A percentile compares a stretch with the other conserved stretches of the same genome.
These are phyloP conservation scores for Rotaria sp. DNA, from an alignment of 2,888 invertebrate species.

Conservation along the genomic window DNA sequence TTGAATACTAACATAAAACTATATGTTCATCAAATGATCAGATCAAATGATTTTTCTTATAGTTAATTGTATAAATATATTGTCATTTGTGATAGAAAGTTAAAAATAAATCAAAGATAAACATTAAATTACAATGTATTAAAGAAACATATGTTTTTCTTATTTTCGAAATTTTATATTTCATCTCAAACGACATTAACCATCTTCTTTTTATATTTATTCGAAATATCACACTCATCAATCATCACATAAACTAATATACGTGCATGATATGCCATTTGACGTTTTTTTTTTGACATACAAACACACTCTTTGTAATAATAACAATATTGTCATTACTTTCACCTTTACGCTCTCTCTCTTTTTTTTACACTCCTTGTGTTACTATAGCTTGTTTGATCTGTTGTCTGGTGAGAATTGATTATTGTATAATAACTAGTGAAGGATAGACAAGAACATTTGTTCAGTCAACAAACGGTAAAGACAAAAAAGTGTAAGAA, in stretches of 20 bases:
- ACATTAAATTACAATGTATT: background rate
- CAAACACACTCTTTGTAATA: background rate
- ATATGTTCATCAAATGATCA: background rate
- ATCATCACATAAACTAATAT: background rate
- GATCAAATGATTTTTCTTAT: background rate
- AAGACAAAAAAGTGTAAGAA: background rate
- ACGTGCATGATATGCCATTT: background rate
- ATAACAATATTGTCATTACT: constrained; percentile 4
- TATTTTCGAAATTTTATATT: background rate
- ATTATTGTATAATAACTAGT: background rate
- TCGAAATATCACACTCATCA: background rate
- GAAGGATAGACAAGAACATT: background rate
- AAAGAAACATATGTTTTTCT: background rate
- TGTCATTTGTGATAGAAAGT: background rate
- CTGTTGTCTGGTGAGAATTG: background rate
- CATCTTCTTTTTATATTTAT: no score
- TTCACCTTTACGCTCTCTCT: background rate
- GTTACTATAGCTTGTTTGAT: no score
- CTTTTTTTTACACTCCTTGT: no score
- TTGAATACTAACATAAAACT: background rate
- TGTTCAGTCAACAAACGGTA: background rate
- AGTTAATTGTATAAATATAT: background rate
- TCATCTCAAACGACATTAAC: background rate
- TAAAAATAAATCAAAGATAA: background rate
- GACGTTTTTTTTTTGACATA: background rate